Base-by-base conservation (phyloP, 2,113 vertebrate genomes). In the Chamaea fasciata region DNA sequence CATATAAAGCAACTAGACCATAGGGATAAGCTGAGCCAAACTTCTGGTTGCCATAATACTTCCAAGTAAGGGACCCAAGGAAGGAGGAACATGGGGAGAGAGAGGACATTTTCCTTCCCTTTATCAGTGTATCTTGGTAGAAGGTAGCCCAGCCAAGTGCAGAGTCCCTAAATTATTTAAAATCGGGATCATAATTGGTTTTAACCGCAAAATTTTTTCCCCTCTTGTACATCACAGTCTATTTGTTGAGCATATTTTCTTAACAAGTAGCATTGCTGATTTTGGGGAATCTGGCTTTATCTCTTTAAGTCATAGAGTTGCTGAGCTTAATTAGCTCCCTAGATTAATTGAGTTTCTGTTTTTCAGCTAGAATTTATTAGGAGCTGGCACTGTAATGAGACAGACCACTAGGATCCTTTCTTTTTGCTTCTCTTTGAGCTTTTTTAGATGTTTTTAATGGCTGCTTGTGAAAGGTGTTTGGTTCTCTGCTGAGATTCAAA, bases 251-350 rank as follows among this genome's bases (percentile, higher is more conserved):
- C 52, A n/a, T 2, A 3, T 64, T 83, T 94, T 76, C 71, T 87
- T 77, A 52, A 59, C 3, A 41, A 90, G 63, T 71, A 57, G 18
- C 21, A 6, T 35, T 90, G 44, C 30, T 75, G 20, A 4, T 85
- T 75, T 90, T 16, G 50, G 47, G n/a, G 35, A 74, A 87, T 52
- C 33, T 46, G 78, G 75, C 76, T 68, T 87, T 79, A 79, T 62
- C 57, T 90, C 23, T 77, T 77, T 90, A n/a, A 39, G 37, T 39
- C 24, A 77, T 33, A 49, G 65, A 73, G 39, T 89, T 91, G 56
- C 83, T 74, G 83, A 94, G 62, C 70, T 83, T 95, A 92, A 93
- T 96, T 95, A 86, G 50, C 49, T 95, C 74, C 78, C 41, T 76
- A 79, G 55, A 92, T 96, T 94, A 95, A 90, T 11, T 71, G 78